Conservation (phyloP, 2,797 vertebrate species). For the Manis crassicaudata region DNA sequence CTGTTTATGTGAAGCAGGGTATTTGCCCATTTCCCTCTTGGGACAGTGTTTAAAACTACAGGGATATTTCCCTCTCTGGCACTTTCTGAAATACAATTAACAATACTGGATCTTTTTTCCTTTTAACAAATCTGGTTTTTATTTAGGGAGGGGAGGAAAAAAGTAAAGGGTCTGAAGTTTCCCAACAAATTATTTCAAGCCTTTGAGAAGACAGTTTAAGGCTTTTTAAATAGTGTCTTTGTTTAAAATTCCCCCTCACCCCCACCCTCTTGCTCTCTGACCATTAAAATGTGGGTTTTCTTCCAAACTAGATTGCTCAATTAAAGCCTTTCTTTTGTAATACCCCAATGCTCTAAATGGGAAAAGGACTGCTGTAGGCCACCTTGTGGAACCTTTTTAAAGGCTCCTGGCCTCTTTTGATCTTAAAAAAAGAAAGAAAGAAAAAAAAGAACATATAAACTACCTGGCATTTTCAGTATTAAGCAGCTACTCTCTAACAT, state of each 20-base stretch:
- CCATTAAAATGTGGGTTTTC: constrained; percentile 81
- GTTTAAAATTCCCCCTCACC: constrained; percentile 76
- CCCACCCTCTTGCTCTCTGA: constrained; percentile 72
- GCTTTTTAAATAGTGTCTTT: constrained; percentile 82
- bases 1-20: constrained; percentile 77
- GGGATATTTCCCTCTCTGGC: constrained; percentile 77
- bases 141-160: constrained; percentile 80
- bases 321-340: constrained; percentile 80
- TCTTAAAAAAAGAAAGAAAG: constrained; percentile 33
- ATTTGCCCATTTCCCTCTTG: constrained; percentile 76
- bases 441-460: background rate
- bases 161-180: constrained; percentile 82
- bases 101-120: constrained; percentile 77
- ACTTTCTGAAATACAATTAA: constrained; percentile 81
- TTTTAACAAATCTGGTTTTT: constrained; percentile 84
- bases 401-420: constrained; percentile 69
- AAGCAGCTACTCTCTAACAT: background rate
- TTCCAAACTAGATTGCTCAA: constrained; percentile 82
- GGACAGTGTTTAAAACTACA: constrained; percentile 74
- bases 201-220: constrained; percentile 81
- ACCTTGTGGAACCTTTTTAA: constrained; percentile 76
- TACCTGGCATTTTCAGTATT: constrained; percentile 47
- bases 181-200: constrained; percentile 84
- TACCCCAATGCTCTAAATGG: constrained; percentile 69
- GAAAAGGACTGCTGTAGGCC: constrained; percentile 75